phyloP scores from a whole-genome alignment of 1,140 invertebrate species.

The Sminthurinus signatus region DNA sequence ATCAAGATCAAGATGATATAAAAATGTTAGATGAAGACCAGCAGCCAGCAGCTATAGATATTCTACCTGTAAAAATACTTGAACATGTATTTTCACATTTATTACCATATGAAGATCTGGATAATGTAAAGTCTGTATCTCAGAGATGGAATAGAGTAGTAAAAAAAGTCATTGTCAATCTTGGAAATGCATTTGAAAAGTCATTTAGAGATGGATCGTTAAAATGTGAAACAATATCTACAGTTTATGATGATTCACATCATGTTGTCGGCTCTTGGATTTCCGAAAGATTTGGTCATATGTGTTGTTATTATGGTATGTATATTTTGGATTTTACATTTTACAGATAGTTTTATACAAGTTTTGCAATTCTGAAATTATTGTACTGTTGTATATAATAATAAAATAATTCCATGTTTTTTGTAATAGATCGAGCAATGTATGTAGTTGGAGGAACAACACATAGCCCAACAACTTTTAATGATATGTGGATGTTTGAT shows the following conservation, averaged over 20 bases:
- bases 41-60: not conserved
- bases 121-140: slow-evolving; percentile 74
- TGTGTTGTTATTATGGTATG: slow-evolving; percentile 40
- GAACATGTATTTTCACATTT: slow-evolving; percentile 84
- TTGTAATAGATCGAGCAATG: slow-evolving; percentile 23
- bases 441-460: slow-evolving; percentile 63
- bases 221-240: slow-evolving; percentile 20
- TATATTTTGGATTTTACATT: no score
- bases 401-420: not conserved
- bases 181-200: slow-evolving; percentile 30
- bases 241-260: slow-evolving; percentile 10
- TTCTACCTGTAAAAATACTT: slow-evolving; percentile 80
- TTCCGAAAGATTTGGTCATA: slow-evolving; percentile 38
- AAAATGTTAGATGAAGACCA: not conserved
- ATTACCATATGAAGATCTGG: slow-evolving; percentile 82
- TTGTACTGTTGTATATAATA: slow-evolving; percentile 4
- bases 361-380: not conserved
- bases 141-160: slow-evolving; percentile 74
- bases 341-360: no score
- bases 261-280: slow-evolving; percentile 24
- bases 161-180: slow-evolving; percentile 45
- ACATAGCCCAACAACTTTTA: slow-evolving; percentile 89
- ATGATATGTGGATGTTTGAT: slow-evolving; percentile 93
- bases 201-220: slow-evolving; percentile 31
- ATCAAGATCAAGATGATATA: not conserved